Evolutionary conservation across 2,797 vertebrate genomes (phyloP).

Genomic region (Gobionotothen gibberifrons): DNA sequence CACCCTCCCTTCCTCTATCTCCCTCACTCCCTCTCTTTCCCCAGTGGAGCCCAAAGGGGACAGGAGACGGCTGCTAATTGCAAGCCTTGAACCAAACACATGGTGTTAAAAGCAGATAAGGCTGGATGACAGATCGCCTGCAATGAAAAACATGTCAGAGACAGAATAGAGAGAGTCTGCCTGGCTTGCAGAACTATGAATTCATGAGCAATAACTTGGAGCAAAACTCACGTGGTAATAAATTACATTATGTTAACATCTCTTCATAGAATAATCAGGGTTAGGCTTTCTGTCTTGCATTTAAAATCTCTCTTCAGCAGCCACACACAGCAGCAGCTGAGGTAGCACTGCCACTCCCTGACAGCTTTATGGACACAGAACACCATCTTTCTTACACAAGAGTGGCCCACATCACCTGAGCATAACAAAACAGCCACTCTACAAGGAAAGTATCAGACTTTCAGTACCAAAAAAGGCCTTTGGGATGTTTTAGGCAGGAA

Average conservation of each 20-base stretch:
- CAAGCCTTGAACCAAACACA: conserved; percentile 53
- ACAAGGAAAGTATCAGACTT: conserved; percentile 9
- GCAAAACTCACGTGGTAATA: conserved; percentile 3
- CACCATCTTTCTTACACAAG: conserved; percentile 26
- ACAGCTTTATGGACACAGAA: conserved; percentile 62
- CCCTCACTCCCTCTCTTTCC: conserved; percentile 9
- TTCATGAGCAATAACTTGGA: conserved; percentile 25
- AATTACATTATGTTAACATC: conserved; percentile 45
- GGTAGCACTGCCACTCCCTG: conserved; percentile 48
- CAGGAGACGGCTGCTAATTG: conserved; percentile 77
- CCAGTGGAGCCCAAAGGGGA: conserved; percentile 53
- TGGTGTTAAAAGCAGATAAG: conserved; percentile 65
- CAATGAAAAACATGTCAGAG: conserved; percentile 39
- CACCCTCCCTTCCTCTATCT: conserved; percentile 29
- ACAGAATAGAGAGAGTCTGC: conserved; percentile 12
- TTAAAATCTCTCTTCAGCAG: conserved; percentile 37
- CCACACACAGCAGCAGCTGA: conserved; percentile 49
- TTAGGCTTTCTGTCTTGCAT: conserved; percentile 29
- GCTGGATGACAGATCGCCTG: conserved; percentile 49
- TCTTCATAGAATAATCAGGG: conserved; percentile 10
- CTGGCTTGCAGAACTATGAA: conserved; percentile 5
- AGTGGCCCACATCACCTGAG: conserved; percentile 31
- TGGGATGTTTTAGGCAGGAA: conserved; percentile 34
- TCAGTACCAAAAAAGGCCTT: conserved; percentile 6
- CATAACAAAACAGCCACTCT: not conserved